Evolutionary conservation across 1,140 invertebrate genomes (phyloP), one percentile per base, ranked within the genome.

Genomic region (Zaprionus africanus): DNA sequence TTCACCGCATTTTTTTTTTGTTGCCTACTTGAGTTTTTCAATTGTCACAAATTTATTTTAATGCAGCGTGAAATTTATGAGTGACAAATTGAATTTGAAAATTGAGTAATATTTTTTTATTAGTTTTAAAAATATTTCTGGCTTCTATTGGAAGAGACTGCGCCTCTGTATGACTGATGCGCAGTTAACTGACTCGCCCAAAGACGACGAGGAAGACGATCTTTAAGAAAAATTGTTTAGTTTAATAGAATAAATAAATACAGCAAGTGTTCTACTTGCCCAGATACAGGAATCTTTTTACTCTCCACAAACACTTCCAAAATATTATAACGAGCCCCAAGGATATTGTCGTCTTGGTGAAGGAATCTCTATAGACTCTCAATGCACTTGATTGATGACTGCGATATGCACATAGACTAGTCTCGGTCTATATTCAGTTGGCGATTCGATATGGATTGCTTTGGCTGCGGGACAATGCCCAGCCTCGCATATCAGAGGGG

Each of bases 51-150:
- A 91, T 90, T 90, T 90, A 81, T 91, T 86, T 82, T 82, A 90
- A 90, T 81, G 86, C 64, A 78, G 70, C 86, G 82, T 90, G 86
- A 90, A 90, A 90, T 90, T 90, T 90, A 90, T 90, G 86, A 86
- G 63, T 90, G 86, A 86, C 82, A 90, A 90, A 90, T 90, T 90
- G 86, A 90, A 90, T 90, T 90, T 78, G 67, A 66, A 75, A 81
- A 78, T 81, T 78, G 65, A 78, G 63, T 51, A 78, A 81, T 78
- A 78, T 78, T 81, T 78, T 59, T 36, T 1, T 38, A 24, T 2
- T n/a, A 43, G 15, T 43, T 57, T 11, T 13, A 17, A 19, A 66
- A 31, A 12, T 15, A 15, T 38, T 38, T 38, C 34, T 13, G 34
- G 11, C 2, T 12, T 4, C 26, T 34, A 5, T 19, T 22, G 22